Evolutionary conservation across 2,113 vertebrate genomes (phyloP), one percentile per base, ranked within the genome.

Genomic region (Chelonoidis abingdonii): DNA sequence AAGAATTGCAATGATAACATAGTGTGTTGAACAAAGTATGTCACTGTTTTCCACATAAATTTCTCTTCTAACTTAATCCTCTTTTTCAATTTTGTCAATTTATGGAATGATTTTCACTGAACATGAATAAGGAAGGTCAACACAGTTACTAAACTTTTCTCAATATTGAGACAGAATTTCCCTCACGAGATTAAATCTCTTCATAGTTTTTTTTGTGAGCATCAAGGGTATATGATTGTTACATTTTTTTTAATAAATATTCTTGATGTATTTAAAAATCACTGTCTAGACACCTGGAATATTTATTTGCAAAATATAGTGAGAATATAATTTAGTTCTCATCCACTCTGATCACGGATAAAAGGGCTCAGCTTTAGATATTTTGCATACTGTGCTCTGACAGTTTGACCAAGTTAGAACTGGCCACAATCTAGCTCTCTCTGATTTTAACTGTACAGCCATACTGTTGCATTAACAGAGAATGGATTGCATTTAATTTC

Each of bases 401-500:
- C 10, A 35, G 16, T 82, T 90, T 90, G 72, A 53, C 21, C 35
- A 1, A 1, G 52, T 76, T 57, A 76, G 56, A 80, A 90, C 53
- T 1, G 0, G 29, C 65, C 72, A 72, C 89, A 47, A 2, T 83
- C 35, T 69, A 19, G 17, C 90, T 4, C 0, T 81, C 82, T 1
- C 5, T 81, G 87, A 56, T 82, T 13, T 89, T 89, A 69, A 78
- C 4, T 44, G 25, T 17, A 24, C 65, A 50, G n/a, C 65, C 80
- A 19, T 92, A 14, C 11, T 92, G 82, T 80, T 27, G 65, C 83
- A 2, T 50, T 84, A 3, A 89, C 80, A 27, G 84, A 47, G 49
- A 69, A n/a, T 65, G n/a, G 31, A 69, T 93, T 86, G 21, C 56
- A 87, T 92, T 81, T 93, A 75, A 92, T 93, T 92, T 93, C 27